A percentile compares a stretch with the other conserved stretches of the same genome.
These are phyloP conservation scores for Drosophila neocordata DNA, from an alignment of 1,140 invertebrate species.

Conservation along the genomic window DNA sequence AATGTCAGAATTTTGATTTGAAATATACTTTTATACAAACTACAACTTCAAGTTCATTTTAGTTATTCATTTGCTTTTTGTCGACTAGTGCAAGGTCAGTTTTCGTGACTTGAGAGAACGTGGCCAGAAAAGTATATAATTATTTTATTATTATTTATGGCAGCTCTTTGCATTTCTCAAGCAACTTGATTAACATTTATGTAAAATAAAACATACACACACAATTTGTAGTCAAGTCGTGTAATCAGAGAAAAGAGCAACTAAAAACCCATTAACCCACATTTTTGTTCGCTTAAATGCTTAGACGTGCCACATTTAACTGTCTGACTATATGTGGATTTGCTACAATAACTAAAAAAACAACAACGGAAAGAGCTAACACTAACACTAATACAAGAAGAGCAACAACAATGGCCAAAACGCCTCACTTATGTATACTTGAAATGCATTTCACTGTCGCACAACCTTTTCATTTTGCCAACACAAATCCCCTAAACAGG, in stretches of 20 bases:
- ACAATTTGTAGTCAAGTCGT: slow-evolving; percentile 45
- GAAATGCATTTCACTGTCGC: slow-evolving; percentile 63
- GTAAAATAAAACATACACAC: slow-evolving; percentile 11
- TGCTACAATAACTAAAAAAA: slow-evolving; percentile 4
- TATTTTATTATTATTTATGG: slow-evolving; percentile 3
- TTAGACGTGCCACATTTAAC: slow-evolving; percentile 51
- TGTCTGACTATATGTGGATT: slow-evolving; percentile 30
- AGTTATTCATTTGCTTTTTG: background rate
- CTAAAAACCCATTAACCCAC: slow-evolving; percentile 79
- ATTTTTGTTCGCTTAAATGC: slow-evolving; percentile 74
- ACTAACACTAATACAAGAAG: slow-evolving; percentile 27
- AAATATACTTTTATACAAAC: background rate
- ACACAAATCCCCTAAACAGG: slow-evolving; percentile 53
- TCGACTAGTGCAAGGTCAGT: background rate
- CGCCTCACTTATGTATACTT: slow-evolving; percentile 46
- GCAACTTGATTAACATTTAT: slow-evolving; percentile 63
- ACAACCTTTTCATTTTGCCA: slow-evolving; percentile 52
- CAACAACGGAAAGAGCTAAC: slow-evolving; percentile 25
- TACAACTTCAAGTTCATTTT: background rate
- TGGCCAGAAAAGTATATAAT: background rate
- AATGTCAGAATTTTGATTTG: slow-evolving; percentile 1
- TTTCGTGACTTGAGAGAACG: background rate
- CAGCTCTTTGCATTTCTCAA: background rate
- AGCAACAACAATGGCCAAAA: slow-evolving; percentile 46
- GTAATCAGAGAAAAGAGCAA: slow-evolving; percentile 67